Percentiles rank a stretch among this genome's conserved stretches.
Evolutionary conservation across 2,888 invertebrate species (phyloP).

Genomic region (Leptothorax acervorum): DNA sequence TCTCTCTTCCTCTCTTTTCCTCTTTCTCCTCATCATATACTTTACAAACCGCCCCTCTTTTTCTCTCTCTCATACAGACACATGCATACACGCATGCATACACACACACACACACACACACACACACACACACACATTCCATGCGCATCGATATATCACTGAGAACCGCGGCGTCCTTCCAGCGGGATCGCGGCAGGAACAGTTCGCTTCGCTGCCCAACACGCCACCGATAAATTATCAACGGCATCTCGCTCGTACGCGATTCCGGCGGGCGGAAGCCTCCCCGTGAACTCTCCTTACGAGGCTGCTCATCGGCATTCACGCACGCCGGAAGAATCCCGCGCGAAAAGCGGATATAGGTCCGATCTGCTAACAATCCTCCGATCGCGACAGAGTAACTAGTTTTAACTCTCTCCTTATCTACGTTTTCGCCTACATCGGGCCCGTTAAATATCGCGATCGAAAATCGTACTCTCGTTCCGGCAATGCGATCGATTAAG

Average conservation of each 20-base stretch:
- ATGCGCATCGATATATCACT: conserved; percentile 50
- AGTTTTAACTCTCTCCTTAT: conserved; percentile 43
- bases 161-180: conserved; percentile 39
- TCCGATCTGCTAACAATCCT: conserved; percentile 24
- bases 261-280: conserved; percentile 42
- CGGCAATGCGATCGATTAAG: conserved; percentile 69
- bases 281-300: background rate
- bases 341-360: conserved; percentile 15
- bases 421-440: conserved; percentile 56
- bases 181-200: conserved; percentile 44
- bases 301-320: conserved; percentile 9
- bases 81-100: background rate
- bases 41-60: conserved; percentile 39
- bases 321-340: conserved; percentile 33
- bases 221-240: conserved; percentile 51
- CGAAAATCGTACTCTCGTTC: conserved; percentile 60
- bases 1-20: background rate
- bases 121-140: background rate
- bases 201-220: conserved; percentile 51
- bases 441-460: conserved; percentile 35
- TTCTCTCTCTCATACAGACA: conserved; percentile 21
- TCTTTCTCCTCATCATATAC: background rate
- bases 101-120: background rate
- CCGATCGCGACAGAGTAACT: conserved; percentile 26
- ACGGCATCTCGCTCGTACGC: conserved; percentile 37